Percentiles rank a stretch among this genome's conserved stretches.
Evolutionary conservation across 2,888 invertebrate species (phyloP).

Genomic region (Tinea trinotella): DNA sequence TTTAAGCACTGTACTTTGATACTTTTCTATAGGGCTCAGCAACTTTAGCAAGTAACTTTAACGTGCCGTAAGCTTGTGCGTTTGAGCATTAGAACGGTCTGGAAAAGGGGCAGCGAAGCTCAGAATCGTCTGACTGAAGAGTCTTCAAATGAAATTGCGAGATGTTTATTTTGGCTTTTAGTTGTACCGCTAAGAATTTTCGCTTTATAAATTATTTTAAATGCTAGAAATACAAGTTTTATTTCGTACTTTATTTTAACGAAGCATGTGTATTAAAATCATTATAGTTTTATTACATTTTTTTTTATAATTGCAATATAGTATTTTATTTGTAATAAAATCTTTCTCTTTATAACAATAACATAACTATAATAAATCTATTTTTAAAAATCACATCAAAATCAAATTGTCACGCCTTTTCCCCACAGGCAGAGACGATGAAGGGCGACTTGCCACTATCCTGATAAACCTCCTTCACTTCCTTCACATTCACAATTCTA

Average conservation of each 20-base stretch:
- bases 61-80: constrained; percentile 3
- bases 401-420: too few species aligned
- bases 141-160: neutral
- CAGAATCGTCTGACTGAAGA: constrained; percentile 6
- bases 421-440: too few species aligned
- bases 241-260: too few species aligned
- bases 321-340: too few species aligned
- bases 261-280: neutral
- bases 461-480: too few species aligned
- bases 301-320: too few species aligned
- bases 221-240: neutral
- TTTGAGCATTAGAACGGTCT: neutral
- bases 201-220: neutral
- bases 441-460: too few species aligned
- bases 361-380: too few species aligned
- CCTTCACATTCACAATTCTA: too few species aligned
- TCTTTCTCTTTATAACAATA: too few species aligned
- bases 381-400: too few species aligned
- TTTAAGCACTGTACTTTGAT: constrained; percentile 8
- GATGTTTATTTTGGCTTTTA: neutral
- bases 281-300: too few species aligned
- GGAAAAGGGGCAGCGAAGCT: neutral
- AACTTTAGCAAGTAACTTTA: constrained; percentile 7
- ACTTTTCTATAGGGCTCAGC: constrained; percentile 2
- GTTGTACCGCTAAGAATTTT: neutral